Conservation (phyloP, 2,797 vertebrate genomes). For the Meriones psammophilus region DNA sequence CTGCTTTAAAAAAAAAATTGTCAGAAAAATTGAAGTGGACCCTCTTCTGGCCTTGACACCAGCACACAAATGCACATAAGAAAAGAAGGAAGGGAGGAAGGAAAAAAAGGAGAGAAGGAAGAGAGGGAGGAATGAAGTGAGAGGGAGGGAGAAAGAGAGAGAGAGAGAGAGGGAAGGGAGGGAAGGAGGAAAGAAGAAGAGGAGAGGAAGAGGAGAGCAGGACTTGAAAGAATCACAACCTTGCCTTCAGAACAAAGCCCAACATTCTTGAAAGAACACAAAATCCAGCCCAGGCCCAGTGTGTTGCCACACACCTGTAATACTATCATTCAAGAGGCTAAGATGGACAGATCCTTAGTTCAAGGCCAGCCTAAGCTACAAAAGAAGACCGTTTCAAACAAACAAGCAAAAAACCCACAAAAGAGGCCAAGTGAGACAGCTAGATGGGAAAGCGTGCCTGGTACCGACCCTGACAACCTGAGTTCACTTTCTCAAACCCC, state of each 20-base stretch:
- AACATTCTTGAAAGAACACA: not conserved
- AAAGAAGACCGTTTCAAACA: not conserved
- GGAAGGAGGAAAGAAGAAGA: too few species aligned
- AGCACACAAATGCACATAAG: not conserved
- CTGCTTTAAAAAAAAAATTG: not conserved
- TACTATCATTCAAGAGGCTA: not conserved
- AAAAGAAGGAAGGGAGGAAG: not conserved
- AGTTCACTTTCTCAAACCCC: not conserved
- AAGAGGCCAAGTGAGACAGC: not conserved
- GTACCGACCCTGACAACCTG: not conserved
- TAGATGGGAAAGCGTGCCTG: not conserved
- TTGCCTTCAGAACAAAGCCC: not conserved
- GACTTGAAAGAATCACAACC: constrained; percentile 38
- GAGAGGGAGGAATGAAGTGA: not conserved
- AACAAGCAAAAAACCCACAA: not conserved
- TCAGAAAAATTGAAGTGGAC: not conserved
- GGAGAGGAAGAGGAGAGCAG: not conserved
- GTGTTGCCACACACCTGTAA: not conserved
- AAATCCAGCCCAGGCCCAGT: not conserved
- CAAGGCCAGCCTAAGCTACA: not conserved
- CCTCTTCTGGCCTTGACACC: not conserved
- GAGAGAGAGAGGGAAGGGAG: too few species aligned
- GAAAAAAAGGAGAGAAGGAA: not conserved
- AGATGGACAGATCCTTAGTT: not conserved
- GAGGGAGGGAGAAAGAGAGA: too few species aligned